Percentiles rank a stretch among this genome's conserved stretches.
phyloP scores from a whole-genome alignment of 2,888 invertebrate species.

The Eupithecia vulgata region DNA sequence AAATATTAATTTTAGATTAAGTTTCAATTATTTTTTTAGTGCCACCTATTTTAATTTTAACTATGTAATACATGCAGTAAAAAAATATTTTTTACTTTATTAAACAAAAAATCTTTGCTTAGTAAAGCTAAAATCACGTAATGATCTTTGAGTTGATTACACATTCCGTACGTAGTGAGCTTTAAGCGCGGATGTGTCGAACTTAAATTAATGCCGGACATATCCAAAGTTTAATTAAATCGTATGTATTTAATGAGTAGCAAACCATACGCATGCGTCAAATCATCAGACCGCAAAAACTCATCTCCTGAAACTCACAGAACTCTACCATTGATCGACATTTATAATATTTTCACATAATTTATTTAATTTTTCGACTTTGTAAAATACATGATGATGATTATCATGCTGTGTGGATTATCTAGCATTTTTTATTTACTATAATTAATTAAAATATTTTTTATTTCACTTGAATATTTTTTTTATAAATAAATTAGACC shows the following conservation, averaged over 20 bases:
- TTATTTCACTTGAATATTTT: background rate
- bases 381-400: background rate
- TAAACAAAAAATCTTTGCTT: too few species aligned
- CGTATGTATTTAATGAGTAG: background rate
- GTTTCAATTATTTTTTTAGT: too few species aligned
- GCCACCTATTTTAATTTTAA: too few species aligned
- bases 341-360: background rate
- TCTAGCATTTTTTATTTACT: background rate
- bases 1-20: too few species aligned
- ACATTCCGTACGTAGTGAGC: background rate
- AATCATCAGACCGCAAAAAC: conserved; percentile 21
- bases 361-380: background rate
- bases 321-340: background rate
- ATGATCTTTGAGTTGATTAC: background rate
- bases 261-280: conserved; percentile 25
- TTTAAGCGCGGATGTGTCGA: background rate
- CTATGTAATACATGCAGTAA: too few species aligned
- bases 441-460: background rate
- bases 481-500: background rate
- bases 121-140: background rate
- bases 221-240: background rate
- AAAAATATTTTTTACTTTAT: too few species aligned
- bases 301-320: background rate
- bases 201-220: background rate
- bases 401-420: background rate